A percentile compares a stretch with the other conserved stretches of the same genome.
phyloP scores from a whole-genome alignment of 1,140 invertebrate species.

The Bombus confusus region DNA sequence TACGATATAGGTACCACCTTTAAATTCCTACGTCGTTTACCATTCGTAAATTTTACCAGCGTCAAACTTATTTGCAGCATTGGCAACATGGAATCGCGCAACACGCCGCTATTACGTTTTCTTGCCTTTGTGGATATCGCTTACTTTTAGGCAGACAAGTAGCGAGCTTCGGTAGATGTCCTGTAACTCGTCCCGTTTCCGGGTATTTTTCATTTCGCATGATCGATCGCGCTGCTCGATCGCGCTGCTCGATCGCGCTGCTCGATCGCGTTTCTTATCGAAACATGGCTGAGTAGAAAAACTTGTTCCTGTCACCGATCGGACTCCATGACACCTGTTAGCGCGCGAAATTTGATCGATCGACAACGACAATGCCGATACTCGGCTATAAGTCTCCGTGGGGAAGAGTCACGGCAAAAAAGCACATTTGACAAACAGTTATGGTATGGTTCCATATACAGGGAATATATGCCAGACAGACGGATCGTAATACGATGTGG shows the following conservation, averaged over 20 bases:
- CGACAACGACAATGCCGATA: conserved; percentile 62
- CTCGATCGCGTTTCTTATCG: conserved; percentile 53
- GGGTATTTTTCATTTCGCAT: conserved; percentile 53
- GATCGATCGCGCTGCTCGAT: conserved; percentile 63
- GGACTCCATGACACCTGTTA: conserved; percentile 74
- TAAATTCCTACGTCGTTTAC: too few relatives aligned
- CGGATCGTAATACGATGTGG: conserved; percentile 67
- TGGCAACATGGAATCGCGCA: too few relatives aligned
- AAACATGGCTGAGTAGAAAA: conserved; percentile 78
- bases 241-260: conserved; percentile 60
- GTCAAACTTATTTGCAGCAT: too few relatives aligned
- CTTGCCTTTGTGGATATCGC: not conserved
- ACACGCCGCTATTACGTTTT: not conserved
- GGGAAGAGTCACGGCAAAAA: conserved; percentile 21
- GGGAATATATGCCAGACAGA: conserved; percentile 66
- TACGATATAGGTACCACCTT: too few relatives aligned
- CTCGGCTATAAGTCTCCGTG: conserved; percentile 54
- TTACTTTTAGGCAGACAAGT: not conserved
- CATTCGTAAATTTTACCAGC: too few relatives aligned
- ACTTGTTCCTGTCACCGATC: conserved; percentile 76
- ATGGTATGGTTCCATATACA: conserved; percentile 68
- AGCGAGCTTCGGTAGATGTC: not conserved
- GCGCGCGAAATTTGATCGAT: conserved; percentile 80
- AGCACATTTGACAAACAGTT: conserved; percentile 70
- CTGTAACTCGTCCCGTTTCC: conserved; percentile 3